Evolutionary conservation across 2,888 invertebrate species (phyloP), one percentile per base, ranked within the genome.

Genomic region (Rhimphoctona megacephalus): DNA sequence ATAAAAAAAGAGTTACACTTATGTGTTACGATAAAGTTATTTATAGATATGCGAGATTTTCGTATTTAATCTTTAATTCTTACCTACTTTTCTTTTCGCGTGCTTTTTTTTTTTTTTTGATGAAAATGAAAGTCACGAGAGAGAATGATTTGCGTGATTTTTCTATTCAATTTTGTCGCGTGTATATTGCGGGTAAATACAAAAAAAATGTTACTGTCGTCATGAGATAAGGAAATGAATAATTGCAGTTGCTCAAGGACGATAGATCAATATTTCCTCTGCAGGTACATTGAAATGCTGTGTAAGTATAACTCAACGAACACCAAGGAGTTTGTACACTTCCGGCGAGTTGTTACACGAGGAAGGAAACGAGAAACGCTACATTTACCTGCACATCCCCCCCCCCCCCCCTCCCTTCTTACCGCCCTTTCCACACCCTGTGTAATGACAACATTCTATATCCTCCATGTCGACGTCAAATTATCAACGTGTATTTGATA

Each of bases 221-320:
- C 64, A 49, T 67, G 64, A 64, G 43, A 66, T 30, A 30, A 77
- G 86, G 77, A 81, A 81, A 83, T 86, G 80, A 86, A 83, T 86
- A 77, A 86, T 86, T 77, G 85, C 85, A 57, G 67, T 66, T 70
- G 82, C 66, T 72, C 49, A 77, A 83, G 61, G 46, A 80, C 61
- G 49, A 72, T 66, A 77, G 83, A 86, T 86, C 86, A 86, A 86
- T 86, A 86, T 86, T 83, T 83, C 83, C 83, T 83, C 66, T 72
- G 54, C 52, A 66, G 83, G 43, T 79, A 85, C 30, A 30, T 22
- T 57, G 64, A 83, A 83, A 66, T 77, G 77, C 74, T 76, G 61
- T 66, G 49, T 66, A 77, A 76, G 30, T 76, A 67, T 80, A 80
- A 80, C 49, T 72, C 72, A 49, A 72, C 61, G 72, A 72, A 64